Evolutionary conservation across 53 echinoderm and acorn worm genomes (phyloP), one percentile per base, ranked within the genome.

Genomic region (Glandiceps talaboti): DNA sequence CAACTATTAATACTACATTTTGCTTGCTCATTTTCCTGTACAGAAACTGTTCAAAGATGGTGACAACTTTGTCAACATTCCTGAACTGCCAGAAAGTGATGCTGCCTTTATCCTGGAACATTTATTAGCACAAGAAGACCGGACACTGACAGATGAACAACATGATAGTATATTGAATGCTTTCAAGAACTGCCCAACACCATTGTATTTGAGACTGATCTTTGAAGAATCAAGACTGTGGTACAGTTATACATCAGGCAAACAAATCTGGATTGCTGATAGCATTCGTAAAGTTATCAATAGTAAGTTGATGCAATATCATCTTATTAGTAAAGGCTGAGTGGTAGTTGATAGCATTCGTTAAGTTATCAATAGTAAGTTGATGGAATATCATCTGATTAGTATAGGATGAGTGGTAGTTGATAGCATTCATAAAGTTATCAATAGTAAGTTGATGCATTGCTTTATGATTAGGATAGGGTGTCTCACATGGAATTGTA

Each of bases 401-500:
- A n/a, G n/a, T n/a, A n/a, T n/a, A n/a, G n/a, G n/a, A n/a, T n/a
- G n/a, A n/a, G n/a, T n/a, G 74, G 27, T 94, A 0, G 82, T 90
- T 29, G 86, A 33, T 1, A 83, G 85, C 27, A 81, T 92, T 27
- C 84, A 78, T 73, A 94, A 94, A 72, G 82, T 90, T 28, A 80
- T 94, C 28, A 92, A 86, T 79, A 88, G 95, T 94, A 80, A 84
- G 87, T 81, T n/a, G n/a, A n/a, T n/a, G n/a, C n/a, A n/a, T n/a
- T n/a, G n/a, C n/a, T n/a, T n/a, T n/a, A n/a, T n/a, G n/a, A n/a
- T n/a, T n/a, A n/a, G n/a, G n/a, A n/a, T n/a, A n/a, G n/a, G n/a
- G n/a, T n/a, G n/a, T n/a, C n/a, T n/a, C n/a, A n/a, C n/a, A n/a
- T n/a, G n/a, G n/a, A n/a, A n/a, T n/a, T n/a, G n/a, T n/a, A n/a